Base-by-base conservation (phyloP, 2,888 invertebrate genomes). In the Polydrusus tereticollis region DNA sequence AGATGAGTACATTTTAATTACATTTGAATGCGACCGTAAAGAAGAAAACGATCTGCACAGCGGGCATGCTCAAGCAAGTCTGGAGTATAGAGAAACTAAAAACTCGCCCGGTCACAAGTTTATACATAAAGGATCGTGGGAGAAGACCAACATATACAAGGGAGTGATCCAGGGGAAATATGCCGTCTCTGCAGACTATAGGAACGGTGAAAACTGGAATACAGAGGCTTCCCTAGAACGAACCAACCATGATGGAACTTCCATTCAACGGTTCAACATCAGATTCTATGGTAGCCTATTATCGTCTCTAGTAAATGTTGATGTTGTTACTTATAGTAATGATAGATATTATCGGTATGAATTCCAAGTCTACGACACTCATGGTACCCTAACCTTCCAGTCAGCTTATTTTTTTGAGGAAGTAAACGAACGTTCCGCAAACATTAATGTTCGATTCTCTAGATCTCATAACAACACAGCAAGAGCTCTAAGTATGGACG, bases 401-500 rank as follows among this genome's bases (percentile, higher is more conserved):
- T 89, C 89, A 6, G 85, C 86, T 12, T 85, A 81, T 52, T 84
- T 87, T 52, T 36, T 83, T 1, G 83, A 83, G 18, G 66, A 83
- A 14, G 78, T 83, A 0, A 81, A 86, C 0, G 84, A 82, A 76
- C 89, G 90, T 29, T 80, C 85, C 1, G 86, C 88, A n/a, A 88
- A 90, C 26, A 73, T 85, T 38, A 83, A 85, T 0, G 18, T 89
- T 0, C 86, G 87, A 3, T 7, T 91, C 0, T 86, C 87, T 18
- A 81, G n/a, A n/a, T n/a, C 90, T 20, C 90, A 91, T 0, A 86
- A 88, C 62, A 88, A 90, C 0, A 87, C 87, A 41, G 84, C 91
- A 0, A 90, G 89, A 67, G 88, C 88, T 74, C 78, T 91, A 55
- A 90, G 89, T 77, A 82, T 86, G 36, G 83, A 85, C 2, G 83